phyloP scores from a whole-genome alignment of 2,113 vertebrate genomes.

The Galemys pyrenaicus region DNA sequence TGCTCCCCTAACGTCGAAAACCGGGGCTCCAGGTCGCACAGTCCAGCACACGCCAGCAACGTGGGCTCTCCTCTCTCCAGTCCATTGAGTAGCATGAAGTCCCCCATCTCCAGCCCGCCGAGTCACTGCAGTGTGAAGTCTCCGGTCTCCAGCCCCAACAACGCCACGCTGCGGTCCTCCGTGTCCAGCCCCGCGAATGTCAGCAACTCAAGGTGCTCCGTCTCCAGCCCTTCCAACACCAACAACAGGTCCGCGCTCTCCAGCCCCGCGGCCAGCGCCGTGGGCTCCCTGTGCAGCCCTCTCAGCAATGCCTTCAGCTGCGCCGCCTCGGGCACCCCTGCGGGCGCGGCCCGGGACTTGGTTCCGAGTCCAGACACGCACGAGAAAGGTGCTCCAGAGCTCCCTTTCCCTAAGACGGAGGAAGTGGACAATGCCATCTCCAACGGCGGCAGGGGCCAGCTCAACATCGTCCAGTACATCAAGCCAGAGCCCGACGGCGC shows the following conservation, averaged over 20 bases:
- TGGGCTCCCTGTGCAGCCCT: slow-evolving; percentile 88
- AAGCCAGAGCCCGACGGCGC: slow-evolving; percentile 95
- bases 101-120: slow-evolving; percentile 96
- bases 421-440: slow-evolving; percentile 91
- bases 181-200: slow-evolving; percentile 93
- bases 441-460: slow-evolving; percentile 89
- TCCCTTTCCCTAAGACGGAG: slow-evolving; percentile 95
- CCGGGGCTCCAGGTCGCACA: slow-evolving; percentile 92
- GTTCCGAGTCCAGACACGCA: slow-evolving; percentile 90
- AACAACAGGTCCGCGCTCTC: slow-evolving; percentile 89
- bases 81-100: slow-evolving; percentile 95
- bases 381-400: slow-evolving; percentile 91
- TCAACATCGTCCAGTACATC: slow-evolving; percentile 95
- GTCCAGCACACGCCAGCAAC: slow-evolving; percentile 92
- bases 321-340: slow-evolving; percentile 77
- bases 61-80: slow-evolving; percentile 95
- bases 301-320: slow-evolving; percentile 84
- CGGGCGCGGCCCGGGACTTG: slow-evolving; percentile 89
- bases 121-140: slow-evolving; percentile 96
- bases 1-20: slow-evolving; percentile 89
- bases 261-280: slow-evolving; percentile 86
- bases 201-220: slow-evolving; percentile 90
- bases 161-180: slow-evolving; percentile 88
- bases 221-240: slow-evolving; percentile 93
- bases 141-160: slow-evolving; percentile 92